phyloP scores from a whole-genome alignment of 2,888 invertebrate species.

The Apomyelois bistriatella region DNA sequence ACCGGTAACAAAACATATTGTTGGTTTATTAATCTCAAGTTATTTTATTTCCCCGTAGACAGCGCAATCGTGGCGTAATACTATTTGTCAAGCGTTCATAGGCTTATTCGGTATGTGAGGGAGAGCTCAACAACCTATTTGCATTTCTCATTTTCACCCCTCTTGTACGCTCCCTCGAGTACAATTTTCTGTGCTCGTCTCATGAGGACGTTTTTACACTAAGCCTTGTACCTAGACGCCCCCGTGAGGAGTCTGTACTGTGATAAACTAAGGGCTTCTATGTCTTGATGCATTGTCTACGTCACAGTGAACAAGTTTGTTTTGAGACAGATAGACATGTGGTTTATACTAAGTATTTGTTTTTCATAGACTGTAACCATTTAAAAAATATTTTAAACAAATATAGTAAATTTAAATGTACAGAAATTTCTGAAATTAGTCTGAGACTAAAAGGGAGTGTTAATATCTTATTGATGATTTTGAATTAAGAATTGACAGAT shows the following conservation, averaged over 20 bases:
- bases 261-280: constrained; percentile 6
- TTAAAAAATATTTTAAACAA: too few species aligned
- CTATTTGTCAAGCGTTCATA: constrained; percentile 65
- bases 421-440: too few species aligned
- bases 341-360: neutral
- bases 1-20: constrained; percentile 25
- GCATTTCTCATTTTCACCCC: constrained; percentile 75
- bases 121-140: constrained; percentile 66
- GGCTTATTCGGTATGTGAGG: constrained; percentile 53
- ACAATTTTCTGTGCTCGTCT: constrained; percentile 57
- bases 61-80: constrained; percentile 53
- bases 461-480: too few species aligned
- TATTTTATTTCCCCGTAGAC: constrained; percentile 39
- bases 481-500: too few species aligned
- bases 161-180: constrained; percentile 54
- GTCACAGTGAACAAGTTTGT: constrained; percentile 5
- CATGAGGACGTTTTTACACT: constrained; percentile 39
- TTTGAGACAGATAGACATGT: neutral
- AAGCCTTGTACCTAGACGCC: constrained; percentile 2
- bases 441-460: too few species aligned
- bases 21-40: constrained; percentile 36
- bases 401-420: too few species aligned
- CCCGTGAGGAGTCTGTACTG: neutral
- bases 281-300: constrained; percentile 7
- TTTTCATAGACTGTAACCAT: neutral